Evolutionary conservation across 2,113 vertebrate species (phyloP).

Genomic region (Amia ocellicauda): DNA sequence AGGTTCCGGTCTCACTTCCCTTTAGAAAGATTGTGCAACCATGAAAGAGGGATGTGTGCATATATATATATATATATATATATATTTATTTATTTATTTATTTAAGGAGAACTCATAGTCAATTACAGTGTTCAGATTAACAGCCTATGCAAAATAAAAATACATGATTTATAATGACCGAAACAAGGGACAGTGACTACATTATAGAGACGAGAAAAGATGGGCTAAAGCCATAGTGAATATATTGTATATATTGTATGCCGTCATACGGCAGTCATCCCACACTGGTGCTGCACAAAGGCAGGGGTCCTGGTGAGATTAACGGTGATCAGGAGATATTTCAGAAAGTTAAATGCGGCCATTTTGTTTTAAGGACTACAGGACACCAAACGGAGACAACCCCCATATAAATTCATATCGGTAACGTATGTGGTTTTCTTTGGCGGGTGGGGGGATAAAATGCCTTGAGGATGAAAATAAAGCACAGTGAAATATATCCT

Average conservation of each 20-base stretch:
- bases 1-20: constrained; percentile 58
- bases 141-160: not conserved
- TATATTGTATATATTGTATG: no score
- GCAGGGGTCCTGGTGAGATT: no score
- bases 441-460: not conserved
- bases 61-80: not conserved
- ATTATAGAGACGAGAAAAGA: no score
- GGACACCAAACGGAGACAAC: no score
- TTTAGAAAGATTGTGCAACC: constrained; percentile 49
- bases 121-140: not conserved
- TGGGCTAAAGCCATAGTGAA: no score
- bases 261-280: no score
- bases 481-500: constrained; percentile 69
- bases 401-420: not conserved
- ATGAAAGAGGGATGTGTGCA: not conserved
- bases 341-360: no score
- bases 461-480: constrained; percentile 35
- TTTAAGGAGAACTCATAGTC: not conserved
- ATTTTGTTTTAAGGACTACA: no score
- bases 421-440: not conserved
- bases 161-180: no score
- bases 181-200: no score
- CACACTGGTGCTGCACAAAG: no score
- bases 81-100: not conserved
- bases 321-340: no score